Conservation (phyloP, 2,113 vertebrate species). For the Tragelaphus scriptus region DNA sequence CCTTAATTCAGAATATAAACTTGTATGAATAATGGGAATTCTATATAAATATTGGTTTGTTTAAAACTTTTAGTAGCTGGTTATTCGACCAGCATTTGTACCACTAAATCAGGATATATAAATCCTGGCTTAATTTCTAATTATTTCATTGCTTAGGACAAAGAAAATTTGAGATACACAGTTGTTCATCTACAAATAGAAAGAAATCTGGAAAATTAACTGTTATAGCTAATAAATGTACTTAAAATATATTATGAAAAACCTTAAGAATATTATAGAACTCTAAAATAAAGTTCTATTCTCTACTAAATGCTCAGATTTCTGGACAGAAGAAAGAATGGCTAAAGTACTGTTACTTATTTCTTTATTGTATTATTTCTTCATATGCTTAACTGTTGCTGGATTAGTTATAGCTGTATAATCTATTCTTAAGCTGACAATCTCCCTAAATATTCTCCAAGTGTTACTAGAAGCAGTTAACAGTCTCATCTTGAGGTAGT, state of each 20-base stretch:
- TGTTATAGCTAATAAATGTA: background rate
- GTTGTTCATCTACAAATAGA: background rate
- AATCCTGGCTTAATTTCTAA: background rate
- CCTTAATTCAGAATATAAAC: background rate
- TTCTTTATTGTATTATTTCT: background rate
- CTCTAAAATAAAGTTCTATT: background rate
- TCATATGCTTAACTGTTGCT: background rate
- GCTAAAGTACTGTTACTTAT: background rate
- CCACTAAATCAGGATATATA: background rate
- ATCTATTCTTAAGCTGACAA: background rate
- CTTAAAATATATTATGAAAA: background rate
- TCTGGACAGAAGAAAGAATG: background rate
- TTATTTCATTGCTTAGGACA: background rate
- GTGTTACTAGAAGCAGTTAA: background rate
- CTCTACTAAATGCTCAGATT: background rate
- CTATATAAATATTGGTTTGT: background rate
- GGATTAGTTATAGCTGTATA: background rate
- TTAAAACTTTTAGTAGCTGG: background rate
- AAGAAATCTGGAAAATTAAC: background rate
- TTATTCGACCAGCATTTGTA: background rate
- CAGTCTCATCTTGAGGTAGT: background rate
- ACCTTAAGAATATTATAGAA: background rate
- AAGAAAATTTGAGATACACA: background rate
- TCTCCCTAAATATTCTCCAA: background rate
- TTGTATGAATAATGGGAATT: background rate